phyloP scores from a whole-genome alignment of 2,797 vertebrate genomes.

The Sorex maritimensis region DNA sequence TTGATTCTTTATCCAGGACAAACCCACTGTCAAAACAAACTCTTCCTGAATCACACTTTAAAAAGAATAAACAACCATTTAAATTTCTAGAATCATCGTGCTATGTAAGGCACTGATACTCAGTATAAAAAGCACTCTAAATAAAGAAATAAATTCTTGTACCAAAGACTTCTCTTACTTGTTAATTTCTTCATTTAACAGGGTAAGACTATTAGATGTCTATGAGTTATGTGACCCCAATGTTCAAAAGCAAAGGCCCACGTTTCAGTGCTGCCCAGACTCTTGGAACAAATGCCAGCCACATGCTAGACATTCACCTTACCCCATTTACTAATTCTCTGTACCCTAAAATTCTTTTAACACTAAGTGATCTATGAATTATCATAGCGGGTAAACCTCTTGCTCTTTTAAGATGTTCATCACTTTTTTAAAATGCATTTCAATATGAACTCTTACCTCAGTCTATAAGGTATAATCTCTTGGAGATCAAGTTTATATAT shows the following conservation, averaged over 20 bases:
- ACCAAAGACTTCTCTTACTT: background rate
- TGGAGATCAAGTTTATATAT: conserved; percentile 33
- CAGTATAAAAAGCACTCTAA: background rate
- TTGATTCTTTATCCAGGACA: conserved; percentile 72
- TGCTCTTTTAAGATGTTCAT: conserved; percentile 11
- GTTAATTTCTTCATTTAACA: background rate
- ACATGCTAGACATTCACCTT: too few species aligned
- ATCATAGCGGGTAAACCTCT: background rate
- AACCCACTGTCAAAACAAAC: conserved; percentile 72
- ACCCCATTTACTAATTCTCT: too few species aligned
- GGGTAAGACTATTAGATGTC: too few species aligned
- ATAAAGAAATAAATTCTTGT: background rate
- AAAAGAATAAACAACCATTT: background rate
- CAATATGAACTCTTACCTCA: background rate
- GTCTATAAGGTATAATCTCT: background rate
- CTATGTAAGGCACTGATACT: background rate
- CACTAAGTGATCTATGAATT: background rate
- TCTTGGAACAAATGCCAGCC: too few species aligned
- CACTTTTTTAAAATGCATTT: conserved; percentile 8
- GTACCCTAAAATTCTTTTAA: background rate
- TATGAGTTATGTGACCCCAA: background rate
- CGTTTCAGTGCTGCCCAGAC: too few species aligned
- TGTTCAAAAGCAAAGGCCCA: too few species aligned
- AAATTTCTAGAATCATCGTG: background rate
- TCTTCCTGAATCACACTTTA: conserved; percentile 22